Evolutionary conservation across 2,888 invertebrate species (phyloP), one percentile per base, ranked within the genome.

Genomic region (Callosobruchus maculatus): DNA sequence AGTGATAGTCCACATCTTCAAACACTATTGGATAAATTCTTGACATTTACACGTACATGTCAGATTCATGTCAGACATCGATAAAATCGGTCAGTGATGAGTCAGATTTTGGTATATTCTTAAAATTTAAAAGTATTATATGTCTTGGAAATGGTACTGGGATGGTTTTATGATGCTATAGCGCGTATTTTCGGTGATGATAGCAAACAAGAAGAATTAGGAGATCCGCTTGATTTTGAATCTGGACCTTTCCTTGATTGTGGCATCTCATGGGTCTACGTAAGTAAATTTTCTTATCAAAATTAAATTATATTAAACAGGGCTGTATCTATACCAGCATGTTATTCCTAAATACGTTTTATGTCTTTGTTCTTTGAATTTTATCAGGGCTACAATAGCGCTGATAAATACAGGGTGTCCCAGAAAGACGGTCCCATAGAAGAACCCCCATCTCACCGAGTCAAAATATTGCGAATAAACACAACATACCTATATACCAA

Each of bases 201-300:
- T 22, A 78, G 74, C 21, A 74, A 77, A 7, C 75, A 75, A 20
- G 79, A 80, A 70, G 81, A 82, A 18, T 49, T 77, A 9, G 81
- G 80, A n/a, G 84, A 84, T 79, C 82, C 83, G 22, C 70, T 83
- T 13, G 83, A 84, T 75, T 85, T 85, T 77, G 80, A 84, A 67
- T 82, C 85, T 72, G 85, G 85, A 20, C 68, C 82, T 68, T 77
- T 84, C 71, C 74, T 84, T 20, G 84, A 84, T 78, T 81, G 79
- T 70, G 85, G 83, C 67, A 83, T 85, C 70, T 79, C 81, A 26
- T 85, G 85, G 84, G 79, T 82, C 21, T 77, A 82, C 74, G 82
- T 82, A 77, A 80, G 81, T 78, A 75, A 2, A 21, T 7, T 4
- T 26, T 7, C 7, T 26, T 7, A 26, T 26, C 2, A 26, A 26